Evolutionary conservation across 2,113 vertebrate genomes (phyloP).

Genomic region (Nycticorax nycticorax): DNA sequence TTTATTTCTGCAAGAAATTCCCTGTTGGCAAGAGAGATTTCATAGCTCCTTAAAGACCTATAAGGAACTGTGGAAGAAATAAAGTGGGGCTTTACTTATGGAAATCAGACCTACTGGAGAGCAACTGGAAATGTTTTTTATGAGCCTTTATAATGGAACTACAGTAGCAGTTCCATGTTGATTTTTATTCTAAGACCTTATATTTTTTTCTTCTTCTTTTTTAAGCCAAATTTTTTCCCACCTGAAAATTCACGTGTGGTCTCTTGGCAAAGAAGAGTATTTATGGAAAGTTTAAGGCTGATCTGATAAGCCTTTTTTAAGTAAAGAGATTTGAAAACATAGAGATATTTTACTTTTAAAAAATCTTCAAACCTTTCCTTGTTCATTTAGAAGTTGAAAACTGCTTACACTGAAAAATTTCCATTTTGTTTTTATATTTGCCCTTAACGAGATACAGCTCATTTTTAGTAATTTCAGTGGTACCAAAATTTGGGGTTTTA

Average conservation of each 20-base stretch:
- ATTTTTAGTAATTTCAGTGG: neutral
- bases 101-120: constrained; percentile 66
- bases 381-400: constrained; percentile 8
- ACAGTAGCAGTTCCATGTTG: constrained; percentile 56
- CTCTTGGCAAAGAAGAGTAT: constrained; percentile 21
- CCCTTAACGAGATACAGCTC: neutral
- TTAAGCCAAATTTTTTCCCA: constrained; percentile 19
- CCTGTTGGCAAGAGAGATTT: constrained; percentile 65
- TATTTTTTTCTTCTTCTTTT: constrained; percentile 11
- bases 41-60: constrained; percentile 56
- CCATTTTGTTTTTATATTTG: neutral
- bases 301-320: constrained; percentile 39
- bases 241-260: constrained; percentile 54
- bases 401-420: neutral
- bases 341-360: neutral
- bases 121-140: constrained; percentile 60
- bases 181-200: constrained; percentile 38
- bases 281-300: constrained; percentile 18
- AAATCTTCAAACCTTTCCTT: neutral
- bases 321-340: neutral
- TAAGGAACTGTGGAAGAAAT: constrained; percentile 65
- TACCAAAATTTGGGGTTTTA: neutral
- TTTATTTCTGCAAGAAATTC: constrained; percentile 68
- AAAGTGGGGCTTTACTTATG: constrained; percentile 46
- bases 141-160: constrained; percentile 47